Percentiles rank a stretch among this genome's conserved stretches.
phyloP scores from a whole-genome alignment of 2,113 vertebrate species.

The Chitala chitala region DNA sequence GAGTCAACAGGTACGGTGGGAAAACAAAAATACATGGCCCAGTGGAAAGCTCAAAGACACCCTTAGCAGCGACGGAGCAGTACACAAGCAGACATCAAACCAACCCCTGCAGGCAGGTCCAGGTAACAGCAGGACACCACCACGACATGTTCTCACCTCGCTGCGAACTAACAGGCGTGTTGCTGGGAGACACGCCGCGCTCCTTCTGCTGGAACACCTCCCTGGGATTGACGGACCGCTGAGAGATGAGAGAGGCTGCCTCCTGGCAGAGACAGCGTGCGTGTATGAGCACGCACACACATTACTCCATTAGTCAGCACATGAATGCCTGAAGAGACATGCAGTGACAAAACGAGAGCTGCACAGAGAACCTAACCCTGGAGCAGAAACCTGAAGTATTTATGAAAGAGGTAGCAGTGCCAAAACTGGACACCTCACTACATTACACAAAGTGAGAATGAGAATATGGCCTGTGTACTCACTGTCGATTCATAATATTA shows the following conservation, averaged over 20 bases:
- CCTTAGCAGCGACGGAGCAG: not conserved
- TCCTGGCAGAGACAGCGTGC: conserved; percentile 53
- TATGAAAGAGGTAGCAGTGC: not conserved
- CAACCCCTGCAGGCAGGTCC: too few species aligned
- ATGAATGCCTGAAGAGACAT: too few species aligned
- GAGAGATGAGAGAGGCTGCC: conserved; percentile 59
- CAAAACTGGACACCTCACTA: not conserved
- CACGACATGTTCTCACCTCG: conserved; percentile 58
- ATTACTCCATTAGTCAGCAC: not conserved
- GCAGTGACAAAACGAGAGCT: too few species aligned
- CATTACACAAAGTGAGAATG: not conserved
- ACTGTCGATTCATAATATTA: too few species aligned
- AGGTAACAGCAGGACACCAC: not conserved
- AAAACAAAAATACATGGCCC: not conserved
- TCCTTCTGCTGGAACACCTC: conserved; percentile 81
- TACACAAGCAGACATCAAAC: too few species aligned
- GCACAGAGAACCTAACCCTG: not conserved
- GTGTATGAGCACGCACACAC: not conserved
- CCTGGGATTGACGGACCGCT: conserved; percentile 68
- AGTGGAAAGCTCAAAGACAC: not conserved
- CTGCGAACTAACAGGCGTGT: conserved; percentile 31
- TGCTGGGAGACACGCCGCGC: conserved; percentile 44
- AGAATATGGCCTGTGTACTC: not conserved
- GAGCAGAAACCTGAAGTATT: not conserved
- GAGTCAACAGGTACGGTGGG: not conserved